Conservation (phyloP, 2,797 vertebrate genomes). For the Diceros bicornis region DNA sequence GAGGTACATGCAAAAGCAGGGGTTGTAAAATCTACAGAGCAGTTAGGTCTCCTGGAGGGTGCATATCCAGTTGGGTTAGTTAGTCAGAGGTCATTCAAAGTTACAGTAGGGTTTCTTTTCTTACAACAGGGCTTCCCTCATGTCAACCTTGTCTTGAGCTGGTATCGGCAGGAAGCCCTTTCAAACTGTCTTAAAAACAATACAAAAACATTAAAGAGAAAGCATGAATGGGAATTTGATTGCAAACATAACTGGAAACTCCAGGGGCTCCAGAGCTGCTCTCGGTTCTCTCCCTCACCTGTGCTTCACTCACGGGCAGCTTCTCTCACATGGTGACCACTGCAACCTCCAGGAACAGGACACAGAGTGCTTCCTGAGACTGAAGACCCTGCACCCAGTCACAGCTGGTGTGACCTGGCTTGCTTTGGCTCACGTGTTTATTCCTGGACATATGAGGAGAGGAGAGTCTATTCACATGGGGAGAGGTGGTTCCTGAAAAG, state of each 20-base stretch:
- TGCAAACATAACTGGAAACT: background rate
- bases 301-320: background rate
- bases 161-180: background rate
- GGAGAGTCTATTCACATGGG: no score
- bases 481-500: no score
- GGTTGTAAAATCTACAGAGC: no score
- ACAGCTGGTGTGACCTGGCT: background rate
- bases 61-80: no score
- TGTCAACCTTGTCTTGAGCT: no score
- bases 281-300: background rate
- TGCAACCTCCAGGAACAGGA: background rate
- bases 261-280: accelerated
- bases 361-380: background rate
- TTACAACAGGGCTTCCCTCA: no score
- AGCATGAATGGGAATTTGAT: background rate
- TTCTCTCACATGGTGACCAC: background rate
- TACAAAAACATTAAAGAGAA: background rate
- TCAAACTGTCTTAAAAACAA: background rate
- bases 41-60: no score
- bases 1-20: no score
- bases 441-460: background rate
- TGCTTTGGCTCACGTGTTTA: background rate
- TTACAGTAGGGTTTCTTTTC: no score
- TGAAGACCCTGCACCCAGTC: background rate
- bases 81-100: no score